phyloP scores from a whole-genome alignment of 2,113 vertebrate genomes.

The Eira barbara region DNA sequence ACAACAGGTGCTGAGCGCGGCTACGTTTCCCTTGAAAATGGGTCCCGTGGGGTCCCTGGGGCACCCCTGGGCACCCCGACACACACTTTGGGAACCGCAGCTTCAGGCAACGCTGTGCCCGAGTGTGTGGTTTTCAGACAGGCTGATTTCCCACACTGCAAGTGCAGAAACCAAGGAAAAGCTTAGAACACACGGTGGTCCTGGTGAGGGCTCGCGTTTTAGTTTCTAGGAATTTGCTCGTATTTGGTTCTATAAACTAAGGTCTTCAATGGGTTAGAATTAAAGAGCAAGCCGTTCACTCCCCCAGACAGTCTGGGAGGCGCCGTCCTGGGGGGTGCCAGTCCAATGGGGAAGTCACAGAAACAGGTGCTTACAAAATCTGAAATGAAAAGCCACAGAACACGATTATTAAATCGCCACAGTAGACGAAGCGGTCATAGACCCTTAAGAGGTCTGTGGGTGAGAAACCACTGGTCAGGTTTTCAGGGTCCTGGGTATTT shows the following conservation, averaged over 20 bases:
- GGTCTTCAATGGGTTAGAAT: neutral
- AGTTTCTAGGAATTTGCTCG: neutral
- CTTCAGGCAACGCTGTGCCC: fast-evolving
- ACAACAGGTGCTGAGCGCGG: fast-evolving
- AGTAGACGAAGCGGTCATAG: neutral
- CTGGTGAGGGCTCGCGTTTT: neutral
- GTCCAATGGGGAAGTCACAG: neutral
- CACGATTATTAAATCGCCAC: neutral
- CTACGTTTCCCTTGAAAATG: neutral
- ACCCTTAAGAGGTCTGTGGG: neutral
- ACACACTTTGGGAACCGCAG: neutral
- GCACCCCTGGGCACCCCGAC: neutral
- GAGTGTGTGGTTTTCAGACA: neutral
- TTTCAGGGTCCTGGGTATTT: neutral
- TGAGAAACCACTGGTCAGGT: neutral
- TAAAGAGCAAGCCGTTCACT: neutral
- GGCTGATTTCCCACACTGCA: neutral
- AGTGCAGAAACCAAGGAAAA: neutral
- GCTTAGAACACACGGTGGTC: fast-evolving
- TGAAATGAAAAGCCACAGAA: neutral
- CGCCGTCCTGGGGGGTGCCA: fast-evolving
- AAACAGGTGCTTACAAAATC: neutral
- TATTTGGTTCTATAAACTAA: neutral
- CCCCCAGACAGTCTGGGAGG: neutral
- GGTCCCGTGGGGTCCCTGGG: neutral